phyloP scores from a whole-genome alignment of 2,113 vertebrate species.

The Anas platyrhynchos region DNA sequence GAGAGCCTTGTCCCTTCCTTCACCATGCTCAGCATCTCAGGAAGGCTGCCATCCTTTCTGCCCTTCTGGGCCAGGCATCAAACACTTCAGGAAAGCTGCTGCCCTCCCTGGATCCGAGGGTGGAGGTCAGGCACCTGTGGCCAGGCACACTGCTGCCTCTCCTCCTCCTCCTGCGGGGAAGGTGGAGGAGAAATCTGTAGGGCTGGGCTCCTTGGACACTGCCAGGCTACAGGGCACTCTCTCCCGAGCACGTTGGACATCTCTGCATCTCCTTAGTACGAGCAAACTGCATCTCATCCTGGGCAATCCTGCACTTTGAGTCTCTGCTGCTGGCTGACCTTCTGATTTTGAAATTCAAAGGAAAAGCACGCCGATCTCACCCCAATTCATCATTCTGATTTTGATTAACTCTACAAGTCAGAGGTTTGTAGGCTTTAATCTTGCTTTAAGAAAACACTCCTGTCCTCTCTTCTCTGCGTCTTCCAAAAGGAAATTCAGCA shows the following conservation, averaged over 20 bases:
- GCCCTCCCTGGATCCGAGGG: neutral
- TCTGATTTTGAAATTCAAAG: slow-evolving; percentile 1
- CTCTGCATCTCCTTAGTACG: rapidly evolving
- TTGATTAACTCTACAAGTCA: slow-evolving; percentile 53
- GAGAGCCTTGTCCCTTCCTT: neutral
- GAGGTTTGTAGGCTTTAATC: slow-evolving; percentile 33
- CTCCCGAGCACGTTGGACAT: rapidly evolving
- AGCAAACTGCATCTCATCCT: neutral
- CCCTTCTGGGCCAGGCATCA: neutral
- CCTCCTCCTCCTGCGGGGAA: neutral
- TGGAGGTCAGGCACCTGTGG: neutral
- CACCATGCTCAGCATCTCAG: no score
- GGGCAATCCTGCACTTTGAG: neutral
- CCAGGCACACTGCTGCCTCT: neutral
- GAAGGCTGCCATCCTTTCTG: neutral
- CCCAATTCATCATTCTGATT: slow-evolving; percentile 50
- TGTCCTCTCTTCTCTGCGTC: neutral
- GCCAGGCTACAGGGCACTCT: neutral
- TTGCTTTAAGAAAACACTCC: slow-evolving; percentile 35
- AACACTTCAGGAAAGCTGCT: neutral
- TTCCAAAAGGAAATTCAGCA: slow-evolving; percentile 4
- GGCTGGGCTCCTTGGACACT: neutral
- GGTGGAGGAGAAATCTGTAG: neutral
- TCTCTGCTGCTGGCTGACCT: neutral
- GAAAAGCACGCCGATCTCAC: slow-evolving; percentile 51